Evolutionary conservation across 2,797 vertebrate species (phyloP).

Genomic region (Pangasius sanitwongsei): DNA sequence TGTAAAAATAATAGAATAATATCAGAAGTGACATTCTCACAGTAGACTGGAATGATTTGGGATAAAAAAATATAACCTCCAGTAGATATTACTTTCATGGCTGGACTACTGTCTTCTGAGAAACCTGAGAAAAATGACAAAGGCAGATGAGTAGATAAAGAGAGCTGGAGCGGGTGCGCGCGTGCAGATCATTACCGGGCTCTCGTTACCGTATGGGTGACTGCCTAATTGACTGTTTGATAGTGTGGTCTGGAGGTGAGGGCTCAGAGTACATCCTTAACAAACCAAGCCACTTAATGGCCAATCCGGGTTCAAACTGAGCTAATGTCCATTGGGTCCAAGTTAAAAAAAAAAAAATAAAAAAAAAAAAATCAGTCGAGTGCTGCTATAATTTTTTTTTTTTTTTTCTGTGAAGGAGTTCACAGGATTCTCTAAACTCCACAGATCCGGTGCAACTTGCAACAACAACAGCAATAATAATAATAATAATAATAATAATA

Average conservation of each 20-base stretch:
- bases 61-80: background rate
- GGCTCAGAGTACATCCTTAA: conserved; percentile 70
- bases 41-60: background rate
- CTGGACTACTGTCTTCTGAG: background rate
- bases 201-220: conserved; percentile 67
- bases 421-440: background rate
- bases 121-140: conserved; percentile 36
- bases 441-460: background rate
- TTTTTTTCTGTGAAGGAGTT: background rate
- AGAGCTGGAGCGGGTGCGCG: conserved; percentile 51
- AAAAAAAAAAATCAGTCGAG: background rate
- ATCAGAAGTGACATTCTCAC: background rate
- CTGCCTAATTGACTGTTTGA: conserved; percentile 84
- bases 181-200: conserved; percentile 54
- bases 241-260: conserved; percentile 75
- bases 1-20: background rate
- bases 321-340: background rate
- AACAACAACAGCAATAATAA: background rate
- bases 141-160: conserved; percentile 47
- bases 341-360: background rate
- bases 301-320: conserved; percentile 69
- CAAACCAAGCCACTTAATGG: conserved; percentile 80
- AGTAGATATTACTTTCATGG: background rate
- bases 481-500: background rate
- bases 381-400: background rate